Evolutionary conservation across 2,113 vertebrate genomes (phyloP).

Genomic region (Mormyrus lacerda): DNA sequence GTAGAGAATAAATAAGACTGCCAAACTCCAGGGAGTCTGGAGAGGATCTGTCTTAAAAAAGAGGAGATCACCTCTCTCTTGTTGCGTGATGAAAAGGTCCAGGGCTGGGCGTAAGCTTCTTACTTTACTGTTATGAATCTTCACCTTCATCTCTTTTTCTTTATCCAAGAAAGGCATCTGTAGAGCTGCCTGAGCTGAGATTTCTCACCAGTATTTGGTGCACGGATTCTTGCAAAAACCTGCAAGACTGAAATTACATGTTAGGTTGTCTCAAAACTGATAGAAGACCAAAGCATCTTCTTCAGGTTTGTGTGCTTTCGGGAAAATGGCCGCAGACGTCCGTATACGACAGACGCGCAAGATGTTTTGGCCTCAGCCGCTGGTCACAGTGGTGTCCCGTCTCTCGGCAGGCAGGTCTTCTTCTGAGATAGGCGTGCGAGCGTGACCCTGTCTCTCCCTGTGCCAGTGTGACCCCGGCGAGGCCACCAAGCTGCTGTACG

Average conservation of each 20-base stretch:
- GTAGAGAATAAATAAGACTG: background rate
- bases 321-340: background rate
- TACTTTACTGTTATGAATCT: background rate
- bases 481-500: slow-evolving; percentile 86
- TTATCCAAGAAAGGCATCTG: background rate
- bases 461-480: slow-evolving; percentile 84
- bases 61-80: background rate
- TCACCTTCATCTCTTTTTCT: background rate
- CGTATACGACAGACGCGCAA: background rate
- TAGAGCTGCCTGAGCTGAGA: background rate
- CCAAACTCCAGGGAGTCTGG: background rate
- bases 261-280: background rate
- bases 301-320: background rate
- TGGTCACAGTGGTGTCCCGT: background rate
- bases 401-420: background rate
- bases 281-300: background rate
- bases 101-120: background rate
- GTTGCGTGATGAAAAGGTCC: background rate
- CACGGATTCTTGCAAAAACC: background rate
- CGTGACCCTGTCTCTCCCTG: background rate
- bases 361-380: background rate
- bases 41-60: background rate
- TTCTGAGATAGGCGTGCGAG: background rate
- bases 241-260: background rate
- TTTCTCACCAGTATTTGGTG: background rate